Evolutionary conservation across 2,888 invertebrate genomes (phyloP), one percentile per base, ranked within the genome.

Genomic region (Philonicus albiceps): DNA sequence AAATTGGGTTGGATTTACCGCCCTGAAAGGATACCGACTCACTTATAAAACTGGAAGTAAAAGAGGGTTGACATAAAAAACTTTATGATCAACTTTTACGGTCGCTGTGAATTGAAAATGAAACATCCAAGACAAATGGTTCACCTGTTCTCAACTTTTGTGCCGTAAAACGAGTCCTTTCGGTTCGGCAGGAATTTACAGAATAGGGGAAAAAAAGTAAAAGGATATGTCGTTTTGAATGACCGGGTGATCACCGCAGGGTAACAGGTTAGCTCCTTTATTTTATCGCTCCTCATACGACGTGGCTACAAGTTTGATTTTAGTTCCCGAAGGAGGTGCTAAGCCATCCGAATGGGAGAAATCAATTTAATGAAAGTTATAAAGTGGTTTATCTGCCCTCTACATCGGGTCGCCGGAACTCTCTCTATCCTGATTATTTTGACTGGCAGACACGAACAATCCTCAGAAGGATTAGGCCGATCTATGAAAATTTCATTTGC

Each of bases 41-140:
- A 22, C 49, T 80, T 49, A 80, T 49, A 80, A 37, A 80, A 80
- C 80, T 53, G 22, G 30, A 49, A 49, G 30, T 49, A 49, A 80
- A 80, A 27, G 49, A 80, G 80, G 80, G 31, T 80, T 80, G 80
- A 80, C 80, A 80, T 80, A 80, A 80, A 43, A 80, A 80, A 80
- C 53, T 80, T 80, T 80, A 80, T 80, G 80, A 80, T 80, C 80
- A 80, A 27, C 30, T 31, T 80, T 80, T 80, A 49, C 27, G 43
- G 80, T n/a, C 8, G 40, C 80, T 53, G 80, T 80, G 80, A 80
- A 80, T 80, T 80, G 80, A 80, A 80, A 80, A 80, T 80, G 80
- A 80, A 80, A 80, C 53, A 31, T 80, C 80, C 80, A 30, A 80
- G 80, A 80, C 53, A 80, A 80, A 80, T 80, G 80, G 49, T 53